phyloP scores from a whole-genome alignment of 1,140 invertebrate genomes.

The Macrostomum lignano region DNA sequence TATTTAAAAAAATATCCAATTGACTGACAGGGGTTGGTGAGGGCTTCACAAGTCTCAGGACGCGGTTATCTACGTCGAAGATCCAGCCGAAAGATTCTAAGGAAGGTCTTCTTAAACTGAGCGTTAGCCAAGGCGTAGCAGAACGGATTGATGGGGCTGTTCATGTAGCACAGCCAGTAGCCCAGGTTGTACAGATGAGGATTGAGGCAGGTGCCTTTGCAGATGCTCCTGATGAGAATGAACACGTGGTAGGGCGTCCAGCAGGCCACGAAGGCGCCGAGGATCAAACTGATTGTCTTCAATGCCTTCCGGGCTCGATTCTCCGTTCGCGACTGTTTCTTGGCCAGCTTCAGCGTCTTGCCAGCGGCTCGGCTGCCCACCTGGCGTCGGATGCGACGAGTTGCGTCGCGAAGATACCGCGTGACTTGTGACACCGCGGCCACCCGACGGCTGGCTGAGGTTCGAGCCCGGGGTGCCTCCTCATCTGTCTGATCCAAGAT shows the following conservation, averaged over 20 bases:
- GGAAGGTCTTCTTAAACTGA: constrained; percentile 6
- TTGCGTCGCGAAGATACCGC: no score
- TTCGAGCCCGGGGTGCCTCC: no score
- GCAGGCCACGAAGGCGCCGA: constrained; percentile 74
- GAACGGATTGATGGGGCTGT: constrained; percentile 89
- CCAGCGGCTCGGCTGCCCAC: no score
- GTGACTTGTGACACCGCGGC: no score
- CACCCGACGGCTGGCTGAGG: no score
- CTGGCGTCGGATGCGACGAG: no score
- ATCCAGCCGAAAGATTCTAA: constrained; percentile 4
- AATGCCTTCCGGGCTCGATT: constrained; percentile 81
- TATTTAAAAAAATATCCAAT: no score
- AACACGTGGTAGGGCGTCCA: constrained; percentile 84
- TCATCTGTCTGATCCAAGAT: no score
- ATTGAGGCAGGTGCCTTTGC: constrained; percentile 1
- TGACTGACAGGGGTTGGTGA: no score
- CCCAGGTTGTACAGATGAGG: constrained; percentile 14
- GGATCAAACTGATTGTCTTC: constrained; percentile 68
- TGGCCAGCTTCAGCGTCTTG: no score
- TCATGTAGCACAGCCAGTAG: constrained; percentile 94
- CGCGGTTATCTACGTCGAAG: no score
- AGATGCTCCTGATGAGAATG: constrained; percentile 19
- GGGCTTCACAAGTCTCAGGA: no score
- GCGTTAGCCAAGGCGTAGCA: constrained; percentile 62
- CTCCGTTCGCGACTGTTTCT: constrained; percentile 32